Evolutionary conservation across 1,140 invertebrate genomes (phyloP), one percentile per base, ranked within the genome.

Genomic region (Phenacoccus solenopsis): DNA sequence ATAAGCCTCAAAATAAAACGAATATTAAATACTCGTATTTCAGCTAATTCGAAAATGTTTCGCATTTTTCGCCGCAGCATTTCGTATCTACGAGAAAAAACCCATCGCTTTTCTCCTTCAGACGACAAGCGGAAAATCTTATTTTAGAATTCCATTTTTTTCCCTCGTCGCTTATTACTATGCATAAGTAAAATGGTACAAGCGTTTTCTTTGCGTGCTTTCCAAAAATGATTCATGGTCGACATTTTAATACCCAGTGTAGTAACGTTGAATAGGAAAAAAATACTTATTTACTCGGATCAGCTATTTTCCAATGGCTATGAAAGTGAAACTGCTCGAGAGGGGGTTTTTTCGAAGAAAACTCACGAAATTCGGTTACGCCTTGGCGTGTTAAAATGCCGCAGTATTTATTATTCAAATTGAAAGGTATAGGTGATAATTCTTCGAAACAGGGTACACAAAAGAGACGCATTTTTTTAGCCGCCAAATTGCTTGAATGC

Each of bases 181-280:
- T 49, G 38, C 38, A 49, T 49, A 49, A 49, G 38, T 49, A 49
- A 49, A 49, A 49, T 49, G 38, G 38, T 49, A 49, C 38, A 49
- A 49, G 38, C 13, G 38, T 49, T 49, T 49, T 49, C 16, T 49
- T 49, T 49, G 38, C 38, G 38, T 49, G 38, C 38, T n/a, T 49
- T 49, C 38, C 38, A 49, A 49, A 49, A 49, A 49, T 49, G 38
- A 49, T 49, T 49, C 38, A 49, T 49, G 38, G 38, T 49, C 38
- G 38, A 49, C 38, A 49, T 49, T 49, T 49, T 49, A 49, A 49
- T 49, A 49, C 38, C 38, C 5, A 49, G 38, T 16, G 20, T 49
- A 5, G 38, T 49, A n/a, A n/a, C n/a, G n/a, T n/a, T n/a, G n/a
- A n/a, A 49, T 49, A 49, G 30, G 13, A 32, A 49, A 49, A 49